phyloP scores from a whole-genome alignment of 1,140 invertebrate species.

The Caerostris extrusa region DNA sequence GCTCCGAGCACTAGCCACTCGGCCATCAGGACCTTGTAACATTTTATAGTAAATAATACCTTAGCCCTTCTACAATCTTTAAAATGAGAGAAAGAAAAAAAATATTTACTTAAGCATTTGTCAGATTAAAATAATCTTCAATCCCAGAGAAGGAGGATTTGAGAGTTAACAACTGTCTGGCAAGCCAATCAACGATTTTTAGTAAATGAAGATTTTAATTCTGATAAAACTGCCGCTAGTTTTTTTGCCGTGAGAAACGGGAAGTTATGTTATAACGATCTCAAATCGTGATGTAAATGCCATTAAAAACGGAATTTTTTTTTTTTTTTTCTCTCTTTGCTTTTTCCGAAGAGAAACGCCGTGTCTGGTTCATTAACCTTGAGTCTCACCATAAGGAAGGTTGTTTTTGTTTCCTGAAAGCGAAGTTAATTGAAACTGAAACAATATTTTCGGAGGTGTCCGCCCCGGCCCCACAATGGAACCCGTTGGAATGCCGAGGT shows the following conservation, averaged over 20 bases:
- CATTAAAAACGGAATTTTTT: no score
- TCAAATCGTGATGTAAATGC: background rate
- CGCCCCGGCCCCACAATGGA: background rate
- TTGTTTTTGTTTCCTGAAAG: background rate
- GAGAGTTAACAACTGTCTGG: no score
- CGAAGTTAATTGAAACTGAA: background rate
- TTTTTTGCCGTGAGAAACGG: background rate
- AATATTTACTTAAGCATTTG: no score
- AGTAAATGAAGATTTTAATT: background rate
- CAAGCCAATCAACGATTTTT: background rate
- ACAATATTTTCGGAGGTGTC: background rate
- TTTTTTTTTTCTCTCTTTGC: background rate
- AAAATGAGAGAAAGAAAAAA: no score
- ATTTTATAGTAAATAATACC: no score
- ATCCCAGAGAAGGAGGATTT: no score
- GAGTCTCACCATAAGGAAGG: background rate
- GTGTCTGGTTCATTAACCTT: constrained; percentile 3
- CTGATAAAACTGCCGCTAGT: background rate
- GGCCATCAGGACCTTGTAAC: no score
- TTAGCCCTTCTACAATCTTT: no score
- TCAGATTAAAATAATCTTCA: no score
- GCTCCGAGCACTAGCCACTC: no score
- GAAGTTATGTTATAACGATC: background rate
- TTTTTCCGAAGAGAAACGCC: background rate
- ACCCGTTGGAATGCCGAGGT: background rate